Base-by-base conservation (phyloP, 2,888 invertebrate species). In the Ormyrus thymus region DNA sequence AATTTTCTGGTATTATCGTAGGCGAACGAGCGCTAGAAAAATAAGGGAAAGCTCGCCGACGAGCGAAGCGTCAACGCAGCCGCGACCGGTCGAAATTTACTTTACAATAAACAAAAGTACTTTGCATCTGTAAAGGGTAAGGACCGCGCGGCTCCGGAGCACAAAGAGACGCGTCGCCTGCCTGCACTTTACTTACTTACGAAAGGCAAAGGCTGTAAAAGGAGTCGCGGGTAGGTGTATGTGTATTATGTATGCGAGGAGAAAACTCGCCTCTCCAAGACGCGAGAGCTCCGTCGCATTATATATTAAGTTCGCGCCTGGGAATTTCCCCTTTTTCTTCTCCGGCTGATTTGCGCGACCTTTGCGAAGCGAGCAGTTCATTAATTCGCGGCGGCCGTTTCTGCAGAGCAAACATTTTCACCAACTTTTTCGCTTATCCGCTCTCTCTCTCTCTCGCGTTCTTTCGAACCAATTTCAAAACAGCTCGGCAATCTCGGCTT, bases 191-290 rank as follows among this genome's bases (percentile, higher is more conserved):
- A 29, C 29, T 29, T 75, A 59, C 74, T 75, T 68, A 75, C 46
- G 15, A 9, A 78, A 72, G 68, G 61, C 61, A 65, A 72, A 72
- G 65, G 55, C 72, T 65, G 15, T 66, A 78, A 72, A 72, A 61
- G 61, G 66, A 70, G 76, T 62, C 76, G 5, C n/a, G 62, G 45
- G 50, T 7, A 8, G 9, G 70, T 29, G 45, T 50, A 11, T 29
- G 70, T 29, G 45, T 50, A 11, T 29, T 66, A 29, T 62, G 13
- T 1, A 46, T 69, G 46, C 9, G 10, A 46, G 5, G 29, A 15
- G 53, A 62, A 62, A 46, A 48, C 53, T 72, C 53, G 46, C 53
- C 13, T 15, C 45, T n/a, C 48, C 13, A 4, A 29, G 29, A 29
- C 29, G 29, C 2, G 29, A 29, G 29, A 29, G 29, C 29, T 29